A percentile compares a stretch with the other conserved stretches of the same genome.
Evolutionary conservation across 2,888 invertebrate genomes (phyloP).

Genomic region (Nemotelus nigrinus): DNA sequence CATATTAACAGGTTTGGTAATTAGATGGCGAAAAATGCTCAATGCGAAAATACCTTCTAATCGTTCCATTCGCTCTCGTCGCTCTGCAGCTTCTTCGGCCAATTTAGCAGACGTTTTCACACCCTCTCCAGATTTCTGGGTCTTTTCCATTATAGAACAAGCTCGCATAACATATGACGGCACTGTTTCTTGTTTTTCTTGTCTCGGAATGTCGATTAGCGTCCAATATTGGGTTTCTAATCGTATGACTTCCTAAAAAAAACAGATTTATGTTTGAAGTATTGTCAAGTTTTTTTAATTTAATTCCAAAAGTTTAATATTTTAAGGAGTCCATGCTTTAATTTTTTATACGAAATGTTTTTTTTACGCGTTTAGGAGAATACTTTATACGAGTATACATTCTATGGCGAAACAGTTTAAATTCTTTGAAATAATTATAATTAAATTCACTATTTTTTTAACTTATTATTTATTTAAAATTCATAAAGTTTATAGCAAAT

Average conservation of each 20-base stretch:
- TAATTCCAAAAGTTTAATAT: no score
- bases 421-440: no score
- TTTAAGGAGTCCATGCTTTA: no score
- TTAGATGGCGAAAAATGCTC: conserved; percentile 43
- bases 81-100: conserved; percentile 87
- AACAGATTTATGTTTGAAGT: no score
- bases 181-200: conserved; percentile 93
- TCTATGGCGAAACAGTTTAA: no score
- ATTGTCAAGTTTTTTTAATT: no score
- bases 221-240: conserved; percentile 95
- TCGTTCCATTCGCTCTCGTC: conserved; percentile 85
- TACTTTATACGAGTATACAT: no score
- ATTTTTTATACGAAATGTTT: no score
- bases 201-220: conserved; percentile 90
- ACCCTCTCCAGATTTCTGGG: conserved; percentile 88
- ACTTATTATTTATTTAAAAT: no score
- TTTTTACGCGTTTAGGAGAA: no score
- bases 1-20: not conserved
- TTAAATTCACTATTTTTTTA: no score
- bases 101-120: conserved; percentile 85
- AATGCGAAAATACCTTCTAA: conserved; percentile 73
- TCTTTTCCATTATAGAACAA: conserved; percentile 91
- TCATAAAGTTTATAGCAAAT: no score
- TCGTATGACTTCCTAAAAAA: conserved; percentile 83
- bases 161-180: conserved; percentile 90